phyloP scores from a whole-genome alignment of 2,888 invertebrate species.

The Nemurella pictetii region DNA sequence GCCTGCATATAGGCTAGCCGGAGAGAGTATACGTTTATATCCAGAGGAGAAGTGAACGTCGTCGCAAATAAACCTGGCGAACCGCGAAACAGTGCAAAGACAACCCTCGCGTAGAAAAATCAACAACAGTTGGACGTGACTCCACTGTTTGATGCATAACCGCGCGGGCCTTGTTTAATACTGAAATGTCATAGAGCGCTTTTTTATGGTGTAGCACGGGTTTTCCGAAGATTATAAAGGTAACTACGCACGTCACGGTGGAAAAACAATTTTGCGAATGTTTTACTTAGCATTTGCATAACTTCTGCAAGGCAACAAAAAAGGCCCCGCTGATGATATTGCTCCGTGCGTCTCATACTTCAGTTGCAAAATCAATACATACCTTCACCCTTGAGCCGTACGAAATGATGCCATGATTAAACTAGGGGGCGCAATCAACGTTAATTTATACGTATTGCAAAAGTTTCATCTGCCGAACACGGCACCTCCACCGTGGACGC shows the following conservation, averaged over 20 bases:
- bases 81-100: background rate
- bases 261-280: background rate
- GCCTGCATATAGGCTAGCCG: background rate
- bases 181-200: background rate
- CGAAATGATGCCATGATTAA: background rate
- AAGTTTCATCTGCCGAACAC: background rate
- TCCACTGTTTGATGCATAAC: background rate
- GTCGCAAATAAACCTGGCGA: background rate
- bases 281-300: background rate
- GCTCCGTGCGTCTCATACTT: background rate
- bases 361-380: background rate
- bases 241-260: background rate
- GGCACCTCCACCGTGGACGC: background rate
- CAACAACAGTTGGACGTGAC: constrained; percentile 20
- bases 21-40: background rate
- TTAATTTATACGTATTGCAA: background rate
- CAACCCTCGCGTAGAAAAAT: constrained; percentile 6
- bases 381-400: background rate
- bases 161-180: background rate
- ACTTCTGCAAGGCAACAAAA: background rate
- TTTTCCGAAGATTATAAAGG: background rate
- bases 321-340: background rate
- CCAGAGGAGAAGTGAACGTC: background rate
- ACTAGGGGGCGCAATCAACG: background rate
- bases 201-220: background rate